Conservation (phyloP, 2,888 invertebrate species). For the Caradrina clavipalpis region DNA sequence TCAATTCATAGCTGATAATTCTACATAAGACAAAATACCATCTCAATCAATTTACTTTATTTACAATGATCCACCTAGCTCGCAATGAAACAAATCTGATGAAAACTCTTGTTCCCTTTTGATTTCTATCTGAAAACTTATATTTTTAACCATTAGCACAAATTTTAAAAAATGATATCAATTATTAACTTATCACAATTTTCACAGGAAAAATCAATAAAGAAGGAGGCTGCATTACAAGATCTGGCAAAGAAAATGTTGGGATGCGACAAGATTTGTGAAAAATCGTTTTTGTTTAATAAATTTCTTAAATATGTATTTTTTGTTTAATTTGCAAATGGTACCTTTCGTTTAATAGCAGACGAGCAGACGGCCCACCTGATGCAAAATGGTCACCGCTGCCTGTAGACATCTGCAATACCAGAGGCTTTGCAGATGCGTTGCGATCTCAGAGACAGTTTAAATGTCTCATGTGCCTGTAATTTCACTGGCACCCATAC, state of each 20-base stretch:
- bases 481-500: too few species aligned
- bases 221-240: neutral
- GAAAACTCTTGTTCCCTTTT: slow-evolving; percentile 91
- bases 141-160: neutral
- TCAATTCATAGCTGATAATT: too few species aligned
- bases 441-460: too few species aligned
- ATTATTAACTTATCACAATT: neutral
- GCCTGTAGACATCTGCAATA: too few species aligned
- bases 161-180: neutral
- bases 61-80: slow-evolving; percentile 92
- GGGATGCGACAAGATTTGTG: neutral
- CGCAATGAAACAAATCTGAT: slow-evolving; percentile 91
- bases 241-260: neutral
- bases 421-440: too few species aligned
- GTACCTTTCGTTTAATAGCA: too few species aligned
- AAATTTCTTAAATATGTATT: neutral
- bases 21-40: neutral
- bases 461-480: too few species aligned
- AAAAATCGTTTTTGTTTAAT: neutral
- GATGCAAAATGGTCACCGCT: too few species aligned
- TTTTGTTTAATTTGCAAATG: neutral
- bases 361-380: too few species aligned
- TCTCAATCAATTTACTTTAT: slow-evolving; percentile 1
- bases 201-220: slow-evolving; percentile 12
- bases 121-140: slow-evolving; percentile 80